A percentile compares a stretch with the other conserved stretches of the same genome.
phyloP scores from a whole-genome alignment of 2,797 vertebrate species.

The Threskiornis aethiopicus region DNA sequence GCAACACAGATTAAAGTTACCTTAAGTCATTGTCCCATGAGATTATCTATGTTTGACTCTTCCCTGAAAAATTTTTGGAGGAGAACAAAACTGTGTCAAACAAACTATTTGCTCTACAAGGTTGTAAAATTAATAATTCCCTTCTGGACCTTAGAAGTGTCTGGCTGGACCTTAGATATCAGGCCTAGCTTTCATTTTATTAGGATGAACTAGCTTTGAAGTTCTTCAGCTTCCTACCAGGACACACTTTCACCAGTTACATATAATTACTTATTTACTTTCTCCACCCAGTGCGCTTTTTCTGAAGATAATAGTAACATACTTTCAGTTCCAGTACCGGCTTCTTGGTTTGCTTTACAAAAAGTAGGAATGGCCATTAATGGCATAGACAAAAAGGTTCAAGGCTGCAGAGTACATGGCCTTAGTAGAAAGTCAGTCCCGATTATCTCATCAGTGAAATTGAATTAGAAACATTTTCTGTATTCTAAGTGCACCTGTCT shows the following conservation, averaged over 20 bases:
- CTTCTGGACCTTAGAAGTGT: not conserved
- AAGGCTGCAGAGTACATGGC: not conserved
- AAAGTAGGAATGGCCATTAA: not conserved
- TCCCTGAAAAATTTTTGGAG: not conserved
- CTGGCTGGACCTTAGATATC: not conserved
- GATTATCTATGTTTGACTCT: not conserved
- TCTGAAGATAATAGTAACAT: not conserved
- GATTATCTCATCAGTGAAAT: conserved; percentile 26
- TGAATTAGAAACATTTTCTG: conserved; percentile 37
- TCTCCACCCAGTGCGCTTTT: not conserved
- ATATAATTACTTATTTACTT: not conserved
- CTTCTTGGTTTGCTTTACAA: not conserved
- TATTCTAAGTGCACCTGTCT: conserved; percentile 38
- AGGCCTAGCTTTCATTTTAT: not conserved
- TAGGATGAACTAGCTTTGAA: not conserved
- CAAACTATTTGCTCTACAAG: not conserved
- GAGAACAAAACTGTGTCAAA: not conserved
- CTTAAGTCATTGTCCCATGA: not conserved
- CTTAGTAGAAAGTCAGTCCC: not conserved
- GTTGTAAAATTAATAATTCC: not conserved
- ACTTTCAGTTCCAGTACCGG: not conserved
- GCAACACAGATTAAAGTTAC: not conserved
- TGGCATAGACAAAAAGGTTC: not conserved
- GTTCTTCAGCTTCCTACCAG: not conserved
- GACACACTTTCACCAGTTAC: not conserved